Evolutionary conservation across 2,888 invertebrate genomes (phyloP), one percentile per base, ranked within the genome.

Genomic region (Stegana nigrithorax): DNA sequence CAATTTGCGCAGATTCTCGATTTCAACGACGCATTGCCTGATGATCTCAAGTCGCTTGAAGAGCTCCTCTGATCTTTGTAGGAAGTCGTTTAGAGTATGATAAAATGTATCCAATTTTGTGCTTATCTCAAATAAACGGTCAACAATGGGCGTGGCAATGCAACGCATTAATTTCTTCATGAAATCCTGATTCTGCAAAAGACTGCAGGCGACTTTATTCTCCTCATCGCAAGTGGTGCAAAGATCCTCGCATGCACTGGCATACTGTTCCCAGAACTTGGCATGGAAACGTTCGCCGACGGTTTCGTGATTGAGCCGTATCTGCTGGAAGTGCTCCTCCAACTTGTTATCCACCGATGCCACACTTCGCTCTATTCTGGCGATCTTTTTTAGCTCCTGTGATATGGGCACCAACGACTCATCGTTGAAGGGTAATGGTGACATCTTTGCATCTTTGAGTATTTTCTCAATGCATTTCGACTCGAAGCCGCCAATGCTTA

Each of bases 141-240:
- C 70, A 1, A 83, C 42, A n/a, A 84, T 66, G 1, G 84, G 84
- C 1, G 70, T 58, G 2, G 80, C 71, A 12, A 84, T 71, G 25
- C 73, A 73, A 0, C 82, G 68, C 70, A 84, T 59, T 2, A 84
- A 64, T 23, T 81, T 85, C 63, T 80, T 80, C 53, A 85, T 66
- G 25, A 84, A 85, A 42, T 73, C 72, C 26, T 67, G 62, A 57
- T 83, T 82, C 45, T 73, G 68, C 0, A 84, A 59, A 14, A 84
- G 69, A 6, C 73, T 70, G 47, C 83, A 84, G 8, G 83, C 82
- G 2, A 81, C 71, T 8, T 78, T 73, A 32, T 82, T 80, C 10
- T 78, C 74, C 36, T 78, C 78, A 57, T 85, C 82, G 26, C 82
- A 83, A 0, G 72, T 65, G 7, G 72, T 71, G 62, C 83, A 85